These are phyloP conservation scores for Ochotona princeps DNA, from an alignment of 2,113 vertebrate species.

Conservation along the genomic window DNA sequence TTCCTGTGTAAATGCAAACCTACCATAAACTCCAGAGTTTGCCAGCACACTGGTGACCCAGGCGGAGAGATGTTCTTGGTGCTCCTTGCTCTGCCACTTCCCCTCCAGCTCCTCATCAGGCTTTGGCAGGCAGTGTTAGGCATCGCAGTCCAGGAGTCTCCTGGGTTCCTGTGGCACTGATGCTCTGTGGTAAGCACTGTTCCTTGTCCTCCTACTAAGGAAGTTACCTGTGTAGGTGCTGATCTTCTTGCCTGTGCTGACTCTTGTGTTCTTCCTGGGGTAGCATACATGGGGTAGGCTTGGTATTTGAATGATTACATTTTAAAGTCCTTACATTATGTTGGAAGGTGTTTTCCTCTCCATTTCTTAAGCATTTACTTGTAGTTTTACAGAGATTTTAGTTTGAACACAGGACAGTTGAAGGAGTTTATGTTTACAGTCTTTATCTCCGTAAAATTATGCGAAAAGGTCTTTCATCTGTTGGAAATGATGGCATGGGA, in stretches of 20 bases:
- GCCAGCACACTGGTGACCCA: background rate
- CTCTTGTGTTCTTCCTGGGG: background rate
- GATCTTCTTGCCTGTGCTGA: background rate
- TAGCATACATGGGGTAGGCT: background rate
- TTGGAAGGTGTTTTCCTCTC: background rate
- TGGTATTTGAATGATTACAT: background rate
- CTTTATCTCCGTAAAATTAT: background rate
- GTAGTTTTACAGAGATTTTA: constrained; percentile 2
- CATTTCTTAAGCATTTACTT: background rate
- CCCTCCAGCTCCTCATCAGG: background rate
- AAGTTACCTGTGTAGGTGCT: background rate
- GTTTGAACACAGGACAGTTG: background rate
- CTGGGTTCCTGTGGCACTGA: background rate
- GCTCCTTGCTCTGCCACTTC: background rate
- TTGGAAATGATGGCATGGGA: background rate
- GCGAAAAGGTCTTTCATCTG: background rate
- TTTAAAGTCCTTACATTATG: background rate
- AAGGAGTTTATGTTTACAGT: background rate
- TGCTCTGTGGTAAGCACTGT: background rate
- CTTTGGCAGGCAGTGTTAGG: background rate
- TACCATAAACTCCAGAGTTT: background rate
- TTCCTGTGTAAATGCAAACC: background rate
- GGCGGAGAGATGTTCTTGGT: background rate
- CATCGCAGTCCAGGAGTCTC: background rate
- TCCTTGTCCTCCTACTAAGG: background rate